These are phyloP conservation scores for Sarcophaga bullata DNA, from an alignment of 1,140 invertebrate species.

Conservation along the genomic window DNA sequence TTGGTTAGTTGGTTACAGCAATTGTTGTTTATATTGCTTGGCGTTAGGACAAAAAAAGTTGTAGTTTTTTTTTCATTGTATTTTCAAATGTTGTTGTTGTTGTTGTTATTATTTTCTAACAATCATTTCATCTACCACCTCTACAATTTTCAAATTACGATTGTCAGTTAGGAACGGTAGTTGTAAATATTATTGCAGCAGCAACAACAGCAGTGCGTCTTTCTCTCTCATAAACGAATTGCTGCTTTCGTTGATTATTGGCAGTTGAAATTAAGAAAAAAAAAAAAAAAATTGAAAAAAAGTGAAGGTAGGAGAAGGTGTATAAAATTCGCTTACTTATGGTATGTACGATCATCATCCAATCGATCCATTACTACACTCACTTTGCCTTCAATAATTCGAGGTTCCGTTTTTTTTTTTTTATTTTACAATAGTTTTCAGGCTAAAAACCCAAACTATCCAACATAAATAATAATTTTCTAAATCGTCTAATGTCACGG, in stretches of 20 bases:
- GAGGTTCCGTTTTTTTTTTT: neutral
- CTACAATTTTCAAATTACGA: neutral
- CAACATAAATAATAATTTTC: constrained; percentile 20
- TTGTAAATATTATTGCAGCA: neutral
- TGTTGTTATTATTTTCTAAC: neutral
- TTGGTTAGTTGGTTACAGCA: neutral
- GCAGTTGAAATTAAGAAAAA: neutral
- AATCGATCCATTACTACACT: no score
- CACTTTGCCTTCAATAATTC: no score
- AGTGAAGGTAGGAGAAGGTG: constrained; percentile 17
- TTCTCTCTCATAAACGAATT: neutral
- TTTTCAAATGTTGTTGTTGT: neutral
- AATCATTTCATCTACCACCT: constrained; percentile 2
- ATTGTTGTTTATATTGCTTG: no score
- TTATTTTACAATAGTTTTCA: neutral
- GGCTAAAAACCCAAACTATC: neutral
- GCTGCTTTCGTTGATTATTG: neutral
- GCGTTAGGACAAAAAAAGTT: no score
- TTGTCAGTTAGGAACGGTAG: neutral
- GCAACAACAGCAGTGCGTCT: neutral
- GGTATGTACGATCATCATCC: no score
- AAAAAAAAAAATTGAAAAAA: neutral
- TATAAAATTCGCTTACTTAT: neutral
- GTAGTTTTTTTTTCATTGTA: no score
- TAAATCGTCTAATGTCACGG: constrained; percentile 21